Conservation (phyloP, 2,113 vertebrate species). For the Eleginops maclovinus region DNA sequence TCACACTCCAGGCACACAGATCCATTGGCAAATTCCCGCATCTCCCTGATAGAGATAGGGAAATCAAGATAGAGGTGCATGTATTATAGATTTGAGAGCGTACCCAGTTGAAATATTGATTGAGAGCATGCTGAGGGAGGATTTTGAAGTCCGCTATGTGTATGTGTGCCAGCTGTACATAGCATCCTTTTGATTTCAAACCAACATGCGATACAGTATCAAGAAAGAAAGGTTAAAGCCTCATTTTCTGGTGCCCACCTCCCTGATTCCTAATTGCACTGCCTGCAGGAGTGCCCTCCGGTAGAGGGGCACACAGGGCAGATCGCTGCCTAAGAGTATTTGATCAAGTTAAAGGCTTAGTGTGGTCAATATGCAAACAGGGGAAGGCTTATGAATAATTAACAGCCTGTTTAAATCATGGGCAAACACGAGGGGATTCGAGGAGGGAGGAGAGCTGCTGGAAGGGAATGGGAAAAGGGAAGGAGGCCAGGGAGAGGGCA, state of each 20-base stretch:
- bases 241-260: slow-evolving; percentile 19
- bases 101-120: slow-evolving; percentile 69
- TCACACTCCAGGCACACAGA: slow-evolving; percentile 94
- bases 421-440: slow-evolving; percentile 34
- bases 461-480: neutral
- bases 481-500: neutral
- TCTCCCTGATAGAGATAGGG: slow-evolving; percentile 85
- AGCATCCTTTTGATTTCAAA: slow-evolving; percentile 37
- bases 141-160: slow-evolving; percentile 33
- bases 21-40: slow-evolving; percentile 93
- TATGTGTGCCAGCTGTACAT: slow-evolving; percentile 14
- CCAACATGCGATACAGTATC: slow-evolving; percentile 4
- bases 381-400: slow-evolving; percentile 67
- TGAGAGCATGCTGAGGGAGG: slow-evolving; percentile 11
- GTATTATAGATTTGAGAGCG: slow-evolving; percentile 66
- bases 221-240: slow-evolving; percentile 22
- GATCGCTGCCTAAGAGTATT: slow-evolving; percentile 42
- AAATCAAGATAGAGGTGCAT: slow-evolving; percentile 42
- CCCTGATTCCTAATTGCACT: neutral
- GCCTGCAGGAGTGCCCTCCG: slow-evolving; percentile 27
- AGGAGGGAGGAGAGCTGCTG: neutral
- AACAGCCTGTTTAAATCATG: slow-evolving; percentile 61
- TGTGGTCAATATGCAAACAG: slow-evolving; percentile 62
- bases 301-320: slow-evolving; percentile 27
- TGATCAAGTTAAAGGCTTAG: slow-evolving; percentile 67